These are phyloP conservation scores for Scalopus aquaticus DNA, from an alignment of 2,113 vertebrate species.

Conservation along the genomic window DNA sequence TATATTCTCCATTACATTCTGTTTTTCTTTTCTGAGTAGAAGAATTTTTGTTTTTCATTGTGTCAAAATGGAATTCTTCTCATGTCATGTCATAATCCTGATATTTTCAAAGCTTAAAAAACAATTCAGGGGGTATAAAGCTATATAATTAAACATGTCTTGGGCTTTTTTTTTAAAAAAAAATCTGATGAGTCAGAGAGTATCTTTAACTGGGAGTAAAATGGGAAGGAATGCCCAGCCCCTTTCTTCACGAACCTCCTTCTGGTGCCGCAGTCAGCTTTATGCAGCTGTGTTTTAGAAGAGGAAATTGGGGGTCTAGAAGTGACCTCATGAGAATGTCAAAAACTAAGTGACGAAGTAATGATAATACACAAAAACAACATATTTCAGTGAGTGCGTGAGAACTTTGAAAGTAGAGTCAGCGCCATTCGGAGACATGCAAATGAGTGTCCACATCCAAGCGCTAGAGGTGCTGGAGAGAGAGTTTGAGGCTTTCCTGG, in stretches of 20 bases:
- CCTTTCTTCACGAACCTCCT: not conserved
- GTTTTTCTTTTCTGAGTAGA: conserved; percentile 23
- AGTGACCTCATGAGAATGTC: conserved; percentile 59
- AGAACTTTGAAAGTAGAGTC: not conserved
- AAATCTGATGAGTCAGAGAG: not conserved
- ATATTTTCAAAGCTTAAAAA: conserved; percentile 63
- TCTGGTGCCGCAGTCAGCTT: conserved; percentile 4
- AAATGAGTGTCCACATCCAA: not conserved
- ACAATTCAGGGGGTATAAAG: not conserved
- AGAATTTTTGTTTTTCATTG: conserved; percentile 58
- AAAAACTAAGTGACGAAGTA: conserved; percentile 10
- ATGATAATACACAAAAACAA: not conserved
- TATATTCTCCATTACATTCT: conserved; percentile 50
- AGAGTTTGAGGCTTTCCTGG: not conserved
- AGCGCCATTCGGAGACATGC: not conserved
- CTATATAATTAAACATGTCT: not conserved
- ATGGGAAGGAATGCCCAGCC: not conserved
- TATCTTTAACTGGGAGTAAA: not conserved
- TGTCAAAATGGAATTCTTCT: conserved; percentile 59
- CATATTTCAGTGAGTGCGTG: not conserved
- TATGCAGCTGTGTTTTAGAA: conserved; percentile 56
- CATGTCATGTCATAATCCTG: not conserved
- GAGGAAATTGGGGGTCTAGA: conserved; percentile 17
- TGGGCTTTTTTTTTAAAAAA: not conserved
- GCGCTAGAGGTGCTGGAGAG: not conserved